Conservation (phyloP, 1,140 invertebrate genomes). For the Helicoverpa zea region DNA sequence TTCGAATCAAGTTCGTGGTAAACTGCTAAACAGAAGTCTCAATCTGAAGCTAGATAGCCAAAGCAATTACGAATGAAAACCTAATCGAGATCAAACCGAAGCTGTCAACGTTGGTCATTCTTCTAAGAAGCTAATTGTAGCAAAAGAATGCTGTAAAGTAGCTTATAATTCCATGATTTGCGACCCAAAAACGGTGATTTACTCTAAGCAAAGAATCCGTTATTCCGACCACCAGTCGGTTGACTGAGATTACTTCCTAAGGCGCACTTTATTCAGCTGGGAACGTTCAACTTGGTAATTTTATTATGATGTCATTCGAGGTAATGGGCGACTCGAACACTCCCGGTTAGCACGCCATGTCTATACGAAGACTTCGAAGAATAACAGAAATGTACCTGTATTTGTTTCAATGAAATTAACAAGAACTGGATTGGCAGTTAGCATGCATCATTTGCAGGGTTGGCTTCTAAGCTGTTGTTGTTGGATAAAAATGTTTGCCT, state of each 20-base stretch:
- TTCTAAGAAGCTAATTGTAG: neutral
- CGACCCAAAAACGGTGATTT: slow-evolving; percentile 50
- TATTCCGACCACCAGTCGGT: slow-evolving; percentile 39
- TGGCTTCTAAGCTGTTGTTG: too few relatives aligned
- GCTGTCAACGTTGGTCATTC: neutral
- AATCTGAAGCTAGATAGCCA: neutral
- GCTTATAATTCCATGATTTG: slow-evolving; percentile 43
- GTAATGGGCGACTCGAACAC: slow-evolving; percentile 40
- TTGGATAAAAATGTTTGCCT: too few relatives aligned
- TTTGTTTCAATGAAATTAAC: slow-evolving; percentile 5
- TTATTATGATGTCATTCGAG: slow-evolving; percentile 60
- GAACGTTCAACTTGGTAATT: slow-evolving; percentile 59
- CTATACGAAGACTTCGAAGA: slow-evolving; percentile 16
- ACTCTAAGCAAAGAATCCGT: slow-evolving; percentile 40
- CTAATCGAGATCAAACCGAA: neutral
- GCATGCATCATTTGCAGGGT: neutral
- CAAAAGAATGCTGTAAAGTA: neutral
- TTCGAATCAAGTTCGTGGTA: slow-evolving; percentile 16
- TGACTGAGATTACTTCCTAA: slow-evolving; percentile 46
- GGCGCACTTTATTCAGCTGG: slow-evolving; percentile 44
- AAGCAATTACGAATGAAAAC: too few relatives aligned
- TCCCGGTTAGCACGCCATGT: slow-evolving; percentile 26
- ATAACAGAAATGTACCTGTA: neutral
- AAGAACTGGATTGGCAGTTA: neutral
- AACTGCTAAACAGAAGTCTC: neutral